Evolutionary conservation across 2,113 vertebrate species (phyloP), one percentile per base, ranked within the genome.

Genomic region (Brachypodius melanocephalos): DNA sequence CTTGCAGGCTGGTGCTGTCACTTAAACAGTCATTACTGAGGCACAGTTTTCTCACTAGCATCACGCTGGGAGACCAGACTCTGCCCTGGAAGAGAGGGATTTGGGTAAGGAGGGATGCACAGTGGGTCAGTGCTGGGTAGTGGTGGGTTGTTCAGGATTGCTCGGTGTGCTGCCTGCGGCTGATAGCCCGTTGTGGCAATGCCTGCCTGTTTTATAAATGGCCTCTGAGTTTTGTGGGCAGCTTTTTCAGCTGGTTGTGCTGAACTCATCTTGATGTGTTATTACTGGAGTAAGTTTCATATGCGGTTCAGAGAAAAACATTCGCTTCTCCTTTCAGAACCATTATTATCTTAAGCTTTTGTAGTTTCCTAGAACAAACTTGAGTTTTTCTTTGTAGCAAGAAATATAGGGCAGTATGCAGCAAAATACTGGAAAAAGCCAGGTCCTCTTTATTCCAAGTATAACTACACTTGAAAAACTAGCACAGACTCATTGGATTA

Each of bases 141-240:
- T n/a, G 54, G 25, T 40, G 42, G 45, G 40, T 32, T 8, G 1
- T 61, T 66, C 21, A 18, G 49, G 40, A 19, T 74, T 32, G 40
- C 32, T 45, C 48, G n/a, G 17, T 2, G 5, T 43, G 38, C 68
- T 72, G 59, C 32, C 18, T 40, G 68, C 38, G 55, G 29, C 54
- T 49, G 38, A 14, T 9, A 29, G 38, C 14, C 46, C 1, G 0
- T 52, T 4, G 5, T 55, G 10, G 7, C 61, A 54, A 8, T 4
- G 7, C 46, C 18, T 10, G 12, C 46, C 38, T 29, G 14, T 48
- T 90, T 82, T 57, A 2, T 52, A 31, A 62, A 48, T n/a, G 18
- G 48, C 31, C 28, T 55, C 34, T 65, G 59, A 26, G 29, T 90
- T 93, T 72, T 25, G 22, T 21, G 19, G 65, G 49, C 58, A 54